phyloP scores from a whole-genome alignment of 2,113 vertebrate species.

The Chaetodon auriga region DNA sequence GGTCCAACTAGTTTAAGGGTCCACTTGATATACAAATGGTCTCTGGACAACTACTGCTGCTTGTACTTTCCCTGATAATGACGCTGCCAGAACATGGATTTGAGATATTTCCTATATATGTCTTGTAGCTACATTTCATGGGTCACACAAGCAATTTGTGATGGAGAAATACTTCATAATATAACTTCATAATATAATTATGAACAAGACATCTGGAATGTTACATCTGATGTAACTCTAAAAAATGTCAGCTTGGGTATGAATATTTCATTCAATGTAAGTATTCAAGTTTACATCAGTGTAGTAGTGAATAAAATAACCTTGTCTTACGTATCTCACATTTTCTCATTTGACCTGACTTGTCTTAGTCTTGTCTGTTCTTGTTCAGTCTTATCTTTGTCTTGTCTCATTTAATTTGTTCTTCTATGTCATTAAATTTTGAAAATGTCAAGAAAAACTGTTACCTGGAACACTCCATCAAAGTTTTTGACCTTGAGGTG shows the following conservation, averaged over 20 bases:
- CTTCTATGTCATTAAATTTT: neutral
- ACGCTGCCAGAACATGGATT: neutral
- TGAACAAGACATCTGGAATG: neutral
- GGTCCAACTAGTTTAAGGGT: neutral
- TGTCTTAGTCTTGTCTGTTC: neutral
- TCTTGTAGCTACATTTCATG: neutral
- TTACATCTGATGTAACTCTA: neutral
- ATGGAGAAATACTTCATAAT: neutral
- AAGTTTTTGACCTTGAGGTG: slow-evolving; percentile 91
- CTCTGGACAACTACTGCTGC: neutral
- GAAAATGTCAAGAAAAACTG: neutral
- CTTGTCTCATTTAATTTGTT: neutral
- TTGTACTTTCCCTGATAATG: neutral
- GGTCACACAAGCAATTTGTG: neutral
- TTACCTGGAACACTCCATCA: slow-evolving; percentile 88
- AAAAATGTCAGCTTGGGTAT: neutral
- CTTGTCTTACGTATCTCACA: neutral
- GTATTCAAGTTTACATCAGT: neutral
- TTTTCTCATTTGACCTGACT: neutral
- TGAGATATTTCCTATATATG: neutral
- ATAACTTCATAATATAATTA: neutral
- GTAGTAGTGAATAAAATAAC: no score
- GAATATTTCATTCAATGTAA: neutral
- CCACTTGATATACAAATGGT: neutral
- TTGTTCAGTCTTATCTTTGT: neutral